These are phyloP conservation scores for Acanthosepion pharaonis DNA, from an alignment of 2,888 invertebrate species.

Conservation along the genomic window DNA sequence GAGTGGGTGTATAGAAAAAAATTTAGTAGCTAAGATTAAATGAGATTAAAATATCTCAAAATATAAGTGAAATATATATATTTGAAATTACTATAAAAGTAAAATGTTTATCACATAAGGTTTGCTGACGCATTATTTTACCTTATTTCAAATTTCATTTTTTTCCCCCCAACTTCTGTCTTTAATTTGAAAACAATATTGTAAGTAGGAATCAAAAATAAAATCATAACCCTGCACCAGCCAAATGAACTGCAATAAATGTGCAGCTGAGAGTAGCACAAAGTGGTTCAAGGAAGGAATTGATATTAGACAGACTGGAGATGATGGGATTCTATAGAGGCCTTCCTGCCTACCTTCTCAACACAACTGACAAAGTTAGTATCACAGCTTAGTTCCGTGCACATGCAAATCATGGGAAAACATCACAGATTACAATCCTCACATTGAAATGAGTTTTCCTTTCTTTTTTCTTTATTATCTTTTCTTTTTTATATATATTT, in stretches of 20 bases:
- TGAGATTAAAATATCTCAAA: neutral
- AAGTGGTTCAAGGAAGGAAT: too few relatives aligned
- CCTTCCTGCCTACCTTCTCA: neutral
- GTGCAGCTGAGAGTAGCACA: too few relatives aligned
- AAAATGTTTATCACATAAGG: too few relatives aligned
- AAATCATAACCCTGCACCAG: neutral
- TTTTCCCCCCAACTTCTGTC: too few relatives aligned
- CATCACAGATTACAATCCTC: constrained; percentile 9
- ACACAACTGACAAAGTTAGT: neutral
- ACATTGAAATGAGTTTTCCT: neutral
- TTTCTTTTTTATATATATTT: neutral
- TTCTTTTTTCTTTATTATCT: neutral
- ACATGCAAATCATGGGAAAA: neutral
- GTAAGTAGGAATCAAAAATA: neutral
- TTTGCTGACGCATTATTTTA: too few relatives aligned
- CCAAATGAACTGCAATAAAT: neutral
- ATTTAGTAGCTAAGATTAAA: neutral
- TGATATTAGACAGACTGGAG: too few relatives aligned
- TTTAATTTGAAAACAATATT: neutral
- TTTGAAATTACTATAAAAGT: neutral
- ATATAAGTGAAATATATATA: neutral
- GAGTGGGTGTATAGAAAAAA: neutral
- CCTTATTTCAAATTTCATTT: too few relatives aligned
- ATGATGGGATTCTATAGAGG: too few relatives aligned
- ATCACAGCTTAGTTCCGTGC: neutral